Conservation (phyloP, 1,140 invertebrate genomes). For the Sesamia nonagrioides region DNA sequence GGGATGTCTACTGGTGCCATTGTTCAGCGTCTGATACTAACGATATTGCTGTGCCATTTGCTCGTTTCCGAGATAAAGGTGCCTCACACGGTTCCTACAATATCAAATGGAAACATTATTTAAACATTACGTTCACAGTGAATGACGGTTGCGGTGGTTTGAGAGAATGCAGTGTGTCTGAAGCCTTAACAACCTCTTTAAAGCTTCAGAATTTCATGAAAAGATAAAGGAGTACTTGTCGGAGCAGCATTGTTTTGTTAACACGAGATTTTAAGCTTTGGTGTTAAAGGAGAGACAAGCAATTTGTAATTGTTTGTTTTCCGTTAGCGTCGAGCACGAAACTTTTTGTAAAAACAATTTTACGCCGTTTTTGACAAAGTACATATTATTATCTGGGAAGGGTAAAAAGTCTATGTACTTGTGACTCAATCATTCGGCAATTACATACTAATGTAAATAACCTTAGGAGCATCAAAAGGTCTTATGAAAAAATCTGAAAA, state of each 20-base stretch:
- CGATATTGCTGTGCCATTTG: slow-evolving; percentile 64
- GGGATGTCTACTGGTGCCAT: slow-evolving; percentile 56
- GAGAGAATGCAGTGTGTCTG: slow-evolving; percentile 28
- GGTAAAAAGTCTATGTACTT: too few species aligned
- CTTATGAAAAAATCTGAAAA: too few species aligned
- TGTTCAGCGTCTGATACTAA: slow-evolving; percentile 61
- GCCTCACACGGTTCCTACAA: slow-evolving; percentile 47
- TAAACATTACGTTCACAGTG: slow-evolving; percentile 43
- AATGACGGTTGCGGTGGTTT: slow-evolving; percentile 40
- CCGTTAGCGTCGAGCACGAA: background rate
- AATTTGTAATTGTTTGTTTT: slow-evolving; percentile 19
- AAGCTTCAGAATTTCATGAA: slow-evolving; percentile 38
- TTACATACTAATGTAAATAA: too few species aligned
- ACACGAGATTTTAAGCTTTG: slow-evolving; percentile 19
- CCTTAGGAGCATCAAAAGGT: too few species aligned
- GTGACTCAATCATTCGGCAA: background rate
- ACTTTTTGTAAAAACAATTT: background rate
- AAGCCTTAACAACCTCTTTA: slow-evolving; percentile 19
- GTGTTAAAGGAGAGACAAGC: background rate
- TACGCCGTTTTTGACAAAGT: too few species aligned
- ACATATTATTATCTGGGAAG: too few species aligned
- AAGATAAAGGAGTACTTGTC: slow-evolving; percentile 37
- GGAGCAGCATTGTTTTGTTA: slow-evolving; percentile 16
- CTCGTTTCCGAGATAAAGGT: slow-evolving; percentile 62
- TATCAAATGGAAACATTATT: slow-evolving; percentile 60